Evolutionary conservation across 1,140 invertebrate species (phyloP), one percentile per base, ranked within the genome.

Genomic region (Apolygus lucorum): DNA sequence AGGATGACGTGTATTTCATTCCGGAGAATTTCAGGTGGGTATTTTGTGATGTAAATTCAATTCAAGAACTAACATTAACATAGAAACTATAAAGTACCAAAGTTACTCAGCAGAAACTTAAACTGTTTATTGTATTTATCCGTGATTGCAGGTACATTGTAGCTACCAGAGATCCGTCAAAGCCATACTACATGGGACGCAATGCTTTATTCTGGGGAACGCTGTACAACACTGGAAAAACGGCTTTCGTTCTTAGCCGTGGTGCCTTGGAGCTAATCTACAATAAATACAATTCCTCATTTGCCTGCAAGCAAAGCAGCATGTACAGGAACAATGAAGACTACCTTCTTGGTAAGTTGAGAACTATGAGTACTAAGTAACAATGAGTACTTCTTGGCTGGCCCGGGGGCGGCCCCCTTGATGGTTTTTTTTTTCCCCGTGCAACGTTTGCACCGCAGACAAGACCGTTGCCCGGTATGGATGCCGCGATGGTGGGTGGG

Each of bases 301-400:
- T 17, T 17, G 64, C 27, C n/a, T 66, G 64, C 24, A 66, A 21
- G 4, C 28, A 52, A 28, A 68, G 74, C 21, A 73, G 73, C 25
- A 67, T 70, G 29, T 70, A 65, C 52, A 73, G 73, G 71, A 73
- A 71, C 27, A 75, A 73, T 25, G 73, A 72, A 71, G 74, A 75
- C 67, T 75, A 69, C 52, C 73, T 74, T 64, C 62, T 75, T 21
- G 70, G 70, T 71, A 67, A 17, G 22, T n/a, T n/a, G n/a, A n/a
- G n/a, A n/a, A n/a, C n/a, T n/a, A n/a, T n/a, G n/a, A n/a, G n/a
- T n/a, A n/a, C n/a, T n/a, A n/a, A n/a, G n/a, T n/a, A n/a, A n/a
- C n/a, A n/a, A n/a, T n/a, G n/a, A n/a, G n/a, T n/a, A n/a, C n/a
- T n/a, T n/a, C n/a, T n/a, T n/a, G n/a, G n/a, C n/a, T n/a, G n/a